Evolutionary conservation across 2,797 vertebrate species (phyloP).

Genomic region (Neosilurus hyrtlii): DNA sequence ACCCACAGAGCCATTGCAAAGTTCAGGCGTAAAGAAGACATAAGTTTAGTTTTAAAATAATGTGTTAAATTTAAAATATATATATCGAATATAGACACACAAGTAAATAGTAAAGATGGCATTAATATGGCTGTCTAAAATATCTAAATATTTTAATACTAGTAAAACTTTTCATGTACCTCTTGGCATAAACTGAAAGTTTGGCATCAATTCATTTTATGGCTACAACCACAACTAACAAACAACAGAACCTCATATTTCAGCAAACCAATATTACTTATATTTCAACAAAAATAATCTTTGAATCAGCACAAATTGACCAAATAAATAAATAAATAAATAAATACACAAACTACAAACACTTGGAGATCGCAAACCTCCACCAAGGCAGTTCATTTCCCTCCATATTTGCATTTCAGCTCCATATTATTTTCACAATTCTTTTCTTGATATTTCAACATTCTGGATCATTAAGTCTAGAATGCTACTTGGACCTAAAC

Average conservation of each 20-base stretch:
- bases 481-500: too few species aligned
- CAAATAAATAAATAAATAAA: too few species aligned
- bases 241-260: not conserved
- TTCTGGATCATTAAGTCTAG: too few species aligned
- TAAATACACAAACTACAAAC: not conserved
- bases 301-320: not conserved
- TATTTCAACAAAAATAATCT: not conserved
- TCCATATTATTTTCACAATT: too few species aligned
- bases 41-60: not conserved
- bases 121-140: not conserved
- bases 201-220: not conserved
- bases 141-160: not conserved
- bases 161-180: not conserved
- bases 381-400: too few species aligned
- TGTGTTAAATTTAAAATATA: not conserved
- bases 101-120: not conserved
- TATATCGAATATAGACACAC: not conserved
- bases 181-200: not conserved
- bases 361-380: too few species aligned
- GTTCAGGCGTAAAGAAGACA: slow-evolving; percentile 7
- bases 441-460: too few species aligned
- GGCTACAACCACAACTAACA: not conserved
- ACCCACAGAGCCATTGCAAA: slow-evolving; percentile 1
- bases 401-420: too few species aligned
- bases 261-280: not conserved